Evolutionary conservation across 2,113 vertebrate genomes (phyloP).

Genomic region (Petromus typicus): DNA sequence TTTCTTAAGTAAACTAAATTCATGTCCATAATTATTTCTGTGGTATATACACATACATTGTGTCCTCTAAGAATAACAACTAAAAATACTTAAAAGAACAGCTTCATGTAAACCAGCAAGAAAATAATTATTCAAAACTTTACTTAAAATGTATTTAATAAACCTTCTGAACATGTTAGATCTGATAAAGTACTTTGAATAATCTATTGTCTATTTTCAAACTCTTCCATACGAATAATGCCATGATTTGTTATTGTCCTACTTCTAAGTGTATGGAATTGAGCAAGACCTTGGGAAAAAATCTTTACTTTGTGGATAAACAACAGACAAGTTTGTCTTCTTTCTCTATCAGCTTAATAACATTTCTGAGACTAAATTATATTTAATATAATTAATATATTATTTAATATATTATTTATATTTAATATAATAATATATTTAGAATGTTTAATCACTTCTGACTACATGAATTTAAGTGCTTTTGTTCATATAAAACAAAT

Average conservation of each 20-base stretch:
- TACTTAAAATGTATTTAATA: neutral
- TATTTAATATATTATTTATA: neutral
- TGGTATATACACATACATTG: neutral
- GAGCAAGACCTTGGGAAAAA: neutral
- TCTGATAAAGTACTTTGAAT: neutral
- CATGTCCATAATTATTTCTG: neutral
- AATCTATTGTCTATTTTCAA: neutral
- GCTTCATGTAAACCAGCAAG: neutral
- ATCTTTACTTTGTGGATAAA: neutral
- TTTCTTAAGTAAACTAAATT: neutral
- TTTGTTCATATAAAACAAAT: neutral
- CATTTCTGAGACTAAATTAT: neutral
- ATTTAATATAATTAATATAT: neutral
- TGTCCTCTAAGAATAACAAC: neutral
- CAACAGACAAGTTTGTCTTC: neutral
- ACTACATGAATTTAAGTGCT: neutral
- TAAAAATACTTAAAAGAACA: neutral
- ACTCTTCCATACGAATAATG: neutral
- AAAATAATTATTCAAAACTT: neutral
- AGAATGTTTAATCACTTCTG: neutral
- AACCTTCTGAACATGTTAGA: neutral
- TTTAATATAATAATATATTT: neutral
- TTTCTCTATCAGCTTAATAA: neutral
- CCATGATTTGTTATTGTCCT: neutral
- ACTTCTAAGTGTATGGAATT: neutral